Evolutionary conservation across 2,797 vertebrate species (phyloP).

Genomic region (Rhincodon typus): DNA sequence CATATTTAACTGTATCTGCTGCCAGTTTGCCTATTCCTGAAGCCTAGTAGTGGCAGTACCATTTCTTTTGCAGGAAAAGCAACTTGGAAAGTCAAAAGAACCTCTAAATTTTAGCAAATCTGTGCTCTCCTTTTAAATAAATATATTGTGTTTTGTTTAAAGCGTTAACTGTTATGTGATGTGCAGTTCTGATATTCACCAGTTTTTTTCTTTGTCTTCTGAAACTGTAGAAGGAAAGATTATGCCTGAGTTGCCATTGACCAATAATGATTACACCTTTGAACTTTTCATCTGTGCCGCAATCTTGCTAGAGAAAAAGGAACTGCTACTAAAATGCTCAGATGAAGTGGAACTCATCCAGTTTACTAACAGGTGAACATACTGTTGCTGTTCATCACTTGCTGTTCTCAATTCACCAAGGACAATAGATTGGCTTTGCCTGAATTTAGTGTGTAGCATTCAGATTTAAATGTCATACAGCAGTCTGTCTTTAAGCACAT

Average conservation of each 20-base stretch:
- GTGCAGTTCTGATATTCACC: not conserved
- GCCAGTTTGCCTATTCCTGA: not conserved
- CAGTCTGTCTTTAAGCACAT: not conserved
- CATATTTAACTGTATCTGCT: not conserved
- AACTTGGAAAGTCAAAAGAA: not conserved
- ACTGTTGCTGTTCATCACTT: not conserved
- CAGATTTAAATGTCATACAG: not conserved
- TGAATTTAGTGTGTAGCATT: not conserved
- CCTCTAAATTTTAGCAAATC: not conserved
- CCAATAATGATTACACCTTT: slow-evolving; percentile 60
- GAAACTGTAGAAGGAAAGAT: slow-evolving; percentile 16
- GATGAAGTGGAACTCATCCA: slow-evolving; percentile 29
- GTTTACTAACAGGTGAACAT: slow-evolving; percentile 24
- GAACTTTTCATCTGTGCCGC: slow-evolving; percentile 68
- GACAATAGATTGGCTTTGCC: not conserved
- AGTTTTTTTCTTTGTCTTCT: not conserved
- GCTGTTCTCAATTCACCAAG: not conserved
- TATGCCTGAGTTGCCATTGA: not conserved
- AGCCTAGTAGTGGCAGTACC: not conserved
- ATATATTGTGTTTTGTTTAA: not conserved
- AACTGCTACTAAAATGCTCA: slow-evolving; percentile 54
- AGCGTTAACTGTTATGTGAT: not conserved
- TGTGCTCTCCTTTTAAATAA: not conserved
- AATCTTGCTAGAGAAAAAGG: slow-evolving; percentile 60
- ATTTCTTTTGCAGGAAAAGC: not conserved